These are phyloP conservation scores for Eueides isabella DNA, from an alignment of 1,140 invertebrate species.

Conservation along the genomic window DNA sequence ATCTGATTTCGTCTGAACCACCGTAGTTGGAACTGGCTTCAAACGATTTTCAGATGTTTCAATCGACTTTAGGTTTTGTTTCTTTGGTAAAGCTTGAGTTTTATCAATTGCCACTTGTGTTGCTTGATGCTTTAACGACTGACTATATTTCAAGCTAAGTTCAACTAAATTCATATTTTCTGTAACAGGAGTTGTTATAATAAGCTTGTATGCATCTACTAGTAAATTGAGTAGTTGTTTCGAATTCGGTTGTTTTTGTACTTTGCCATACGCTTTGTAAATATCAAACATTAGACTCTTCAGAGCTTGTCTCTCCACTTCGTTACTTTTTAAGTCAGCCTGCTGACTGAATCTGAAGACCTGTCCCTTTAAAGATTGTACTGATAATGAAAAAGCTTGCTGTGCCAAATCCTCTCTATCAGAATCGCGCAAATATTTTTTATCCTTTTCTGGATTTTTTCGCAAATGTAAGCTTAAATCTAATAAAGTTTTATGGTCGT, in stretches of 20 bases:
- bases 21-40: slow-evolving; percentile 42
- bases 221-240: slow-evolving; percentile 84
- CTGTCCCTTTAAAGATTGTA: slow-evolving; percentile 84
- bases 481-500: slow-evolving; percentile 91
- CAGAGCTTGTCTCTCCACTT: slow-evolving; percentile 71
- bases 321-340: slow-evolving; percentile 70
- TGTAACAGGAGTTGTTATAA: slow-evolving; percentile 55
- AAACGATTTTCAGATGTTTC: slow-evolving; percentile 35
- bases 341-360: slow-evolving; percentile 75
- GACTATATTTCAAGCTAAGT: slow-evolving; percentile 74
- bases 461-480: slow-evolving; percentile 90
- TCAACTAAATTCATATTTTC: slow-evolving; percentile 76
- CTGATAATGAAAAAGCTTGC: slow-evolving; percentile 87
- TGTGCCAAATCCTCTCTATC: slow-evolving; percentile 90
- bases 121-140: slow-evolving; percentile 69
- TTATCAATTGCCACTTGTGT: slow-evolving; percentile 56
- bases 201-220: slow-evolving; percentile 84
- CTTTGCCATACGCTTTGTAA: slow-evolving; percentile 84
- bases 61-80: slow-evolving; percentile 52
- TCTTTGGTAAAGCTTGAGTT: slow-evolving; percentile 62
- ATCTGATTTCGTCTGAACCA: slow-evolving; percentile 44
- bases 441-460: slow-evolving; percentile 91
- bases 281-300: slow-evolving; percentile 84
- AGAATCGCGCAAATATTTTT: slow-evolving; percentile 91
- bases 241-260: slow-evolving; percentile 83